Conservation (phyloP, 2,113 vertebrate species). For the Pteropus alecto region DNA sequence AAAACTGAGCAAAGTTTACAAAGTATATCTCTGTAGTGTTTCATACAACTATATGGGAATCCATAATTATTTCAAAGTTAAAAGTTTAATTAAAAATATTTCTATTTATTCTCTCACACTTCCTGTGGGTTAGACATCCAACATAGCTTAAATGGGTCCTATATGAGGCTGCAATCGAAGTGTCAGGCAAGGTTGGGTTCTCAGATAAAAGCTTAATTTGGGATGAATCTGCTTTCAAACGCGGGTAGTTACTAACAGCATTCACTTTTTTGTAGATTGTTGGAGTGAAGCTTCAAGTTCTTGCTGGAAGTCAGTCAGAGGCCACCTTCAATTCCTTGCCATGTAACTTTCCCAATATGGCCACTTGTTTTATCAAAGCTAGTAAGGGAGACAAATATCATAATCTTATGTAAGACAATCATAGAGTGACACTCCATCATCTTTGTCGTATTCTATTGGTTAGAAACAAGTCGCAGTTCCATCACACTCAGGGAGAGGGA, state of each 20-base stretch:
- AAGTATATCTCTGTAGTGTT: not conserved
- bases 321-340: not conserved
- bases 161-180: not conserved
- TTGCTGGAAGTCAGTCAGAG: not conserved
- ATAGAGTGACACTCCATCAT: not conserved
- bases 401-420: not conserved
- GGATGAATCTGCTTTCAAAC: not conserved
- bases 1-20: not conserved
- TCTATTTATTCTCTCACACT: not conserved
- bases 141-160: not conserved
- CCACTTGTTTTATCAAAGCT: not conserved
- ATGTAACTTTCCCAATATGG: not conserved
- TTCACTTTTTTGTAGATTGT: not conserved
- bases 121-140: not conserved
- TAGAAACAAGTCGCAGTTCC: not conserved
- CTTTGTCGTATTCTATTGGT: not conserved
- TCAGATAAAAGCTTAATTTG: not conserved
- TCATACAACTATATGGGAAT: not conserved
- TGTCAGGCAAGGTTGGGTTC: not conserved
- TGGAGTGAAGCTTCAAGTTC: not conserved
- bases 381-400: not conserved
- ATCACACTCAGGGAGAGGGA: not conserved
- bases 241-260: not conserved
- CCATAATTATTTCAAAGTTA: not conserved
- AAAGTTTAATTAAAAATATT: not conserved